Conservation (phyloP, 1,140 invertebrate genomes). For the Hylaeus volcanicus region DNA sequence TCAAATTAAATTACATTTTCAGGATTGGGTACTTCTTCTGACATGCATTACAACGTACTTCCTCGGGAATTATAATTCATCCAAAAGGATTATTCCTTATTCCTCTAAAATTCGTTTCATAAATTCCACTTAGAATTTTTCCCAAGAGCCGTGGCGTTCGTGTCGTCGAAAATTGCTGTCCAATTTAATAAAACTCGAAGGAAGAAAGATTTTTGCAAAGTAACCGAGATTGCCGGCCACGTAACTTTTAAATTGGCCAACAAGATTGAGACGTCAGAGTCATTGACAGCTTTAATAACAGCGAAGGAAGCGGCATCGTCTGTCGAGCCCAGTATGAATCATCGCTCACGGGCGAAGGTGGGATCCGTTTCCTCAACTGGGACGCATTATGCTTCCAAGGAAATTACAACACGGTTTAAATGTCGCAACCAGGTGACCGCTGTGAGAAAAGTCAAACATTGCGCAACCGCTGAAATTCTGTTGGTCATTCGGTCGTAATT, state of each 20-base stretch:
- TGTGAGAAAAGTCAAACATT: constrained; percentile 40
- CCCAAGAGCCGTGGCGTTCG: no score
- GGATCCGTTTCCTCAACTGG: constrained; percentile 53
- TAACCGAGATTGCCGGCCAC: background rate
- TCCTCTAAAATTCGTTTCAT: no score
- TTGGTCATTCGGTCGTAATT: background rate
- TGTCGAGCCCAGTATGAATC: constrained; percentile 49
- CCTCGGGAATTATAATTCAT: no score
- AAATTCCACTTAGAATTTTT: no score
- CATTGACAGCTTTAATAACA: constrained; percentile 28
- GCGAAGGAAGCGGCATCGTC: constrained; percentile 25
- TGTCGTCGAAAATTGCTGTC: background rate
- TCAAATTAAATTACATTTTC: no score
- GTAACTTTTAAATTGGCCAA: background rate
- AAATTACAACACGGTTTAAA: constrained; percentile 58
- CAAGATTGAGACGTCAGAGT: constrained; percentile 1
- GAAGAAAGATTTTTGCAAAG: background rate
- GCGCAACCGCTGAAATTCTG: constrained; percentile 18
- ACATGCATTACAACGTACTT: no score
- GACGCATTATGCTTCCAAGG: constrained; percentile 49
- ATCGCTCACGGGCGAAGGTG: constrained; percentile 49
- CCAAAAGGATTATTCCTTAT: no score
- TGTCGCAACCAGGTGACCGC: constrained; percentile 37
- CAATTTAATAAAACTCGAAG: background rate
- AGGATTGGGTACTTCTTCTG: no score